phyloP scores from a whole-genome alignment of 2,888 invertebrate genomes.

The Polydrusus pterygomalis region DNA sequence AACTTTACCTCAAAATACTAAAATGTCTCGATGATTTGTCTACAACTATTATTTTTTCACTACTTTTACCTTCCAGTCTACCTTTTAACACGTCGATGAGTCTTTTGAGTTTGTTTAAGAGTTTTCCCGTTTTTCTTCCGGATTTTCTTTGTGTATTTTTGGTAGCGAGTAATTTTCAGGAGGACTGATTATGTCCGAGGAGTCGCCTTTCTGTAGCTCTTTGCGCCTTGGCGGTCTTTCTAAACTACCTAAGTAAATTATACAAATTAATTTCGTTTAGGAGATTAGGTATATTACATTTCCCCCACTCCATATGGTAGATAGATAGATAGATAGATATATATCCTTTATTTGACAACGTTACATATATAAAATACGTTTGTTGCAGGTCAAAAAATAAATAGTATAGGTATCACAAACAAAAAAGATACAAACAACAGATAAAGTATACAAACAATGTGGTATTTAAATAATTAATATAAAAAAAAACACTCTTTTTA shows the following conservation, averaged over 20 bases:
- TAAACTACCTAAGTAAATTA: conserved; percentile 59
- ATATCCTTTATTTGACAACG: too few species aligned
- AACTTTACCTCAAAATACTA: background rate
- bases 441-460: too few species aligned
- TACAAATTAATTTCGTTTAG: background rate
- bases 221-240: conserved; percentile 59
- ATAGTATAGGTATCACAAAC: too few species aligned
- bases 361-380: too few species aligned
- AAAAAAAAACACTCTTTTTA: too few species aligned
- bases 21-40: conserved; percentile 7
- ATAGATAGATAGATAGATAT: too few species aligned
- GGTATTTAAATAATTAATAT: too few species aligned
- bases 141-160: conserved; percentile 65
- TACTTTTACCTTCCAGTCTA: conserved; percentile 29
- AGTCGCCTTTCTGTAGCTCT: conserved; percentile 42
- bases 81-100: background rate
- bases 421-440: too few species aligned
- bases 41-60: conserved; percentile 10
- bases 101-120: background rate
- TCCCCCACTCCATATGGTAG: too few species aligned
- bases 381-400: too few species aligned
- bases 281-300: too few species aligned
- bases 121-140: conserved; percentile 33
- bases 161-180: conserved; percentile 71
- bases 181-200: conserved; percentile 57